Conservation (phyloP, 2,888 invertebrate genomes). For the Orthonychiurus folsomi region DNA sequence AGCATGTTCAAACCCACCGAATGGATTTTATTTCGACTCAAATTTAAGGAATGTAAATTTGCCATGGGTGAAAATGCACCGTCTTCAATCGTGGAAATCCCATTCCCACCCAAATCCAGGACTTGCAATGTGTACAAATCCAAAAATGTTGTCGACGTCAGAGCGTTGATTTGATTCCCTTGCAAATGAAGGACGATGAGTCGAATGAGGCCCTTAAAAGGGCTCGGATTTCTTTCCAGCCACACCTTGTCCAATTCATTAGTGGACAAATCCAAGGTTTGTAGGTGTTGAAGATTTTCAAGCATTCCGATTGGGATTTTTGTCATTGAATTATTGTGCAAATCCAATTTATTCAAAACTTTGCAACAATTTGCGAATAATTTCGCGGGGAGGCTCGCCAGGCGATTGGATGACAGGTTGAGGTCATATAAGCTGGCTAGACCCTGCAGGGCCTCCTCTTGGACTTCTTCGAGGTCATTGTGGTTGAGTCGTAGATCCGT, state of each 20-base stretch:
- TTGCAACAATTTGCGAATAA: constrained; percentile 65
- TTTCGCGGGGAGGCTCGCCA: constrained; percentile 67
- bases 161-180: constrained; percentile 60
- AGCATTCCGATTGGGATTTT: constrained; percentile 66
- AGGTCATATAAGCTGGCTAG: constrained; percentile 59
- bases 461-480: constrained; percentile 60
- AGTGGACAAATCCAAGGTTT: constrained; percentile 59
- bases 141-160: constrained; percentile 63
- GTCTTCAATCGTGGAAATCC: constrained; percentile 55
- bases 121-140: constrained; percentile 66
- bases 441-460: constrained; percentile 64
- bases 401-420: constrained; percentile 68
- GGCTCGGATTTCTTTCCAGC: constrained; percentile 65
- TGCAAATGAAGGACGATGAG: constrained; percentile 66
- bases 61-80: constrained; percentile 65
- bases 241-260: constrained; percentile 69
- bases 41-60: constrained; percentile 65
- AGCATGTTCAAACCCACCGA: constrained; percentile 62
- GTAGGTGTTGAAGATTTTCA: constrained; percentile 60
- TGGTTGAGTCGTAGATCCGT: constrained; percentile 62
- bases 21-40: constrained; percentile 62
- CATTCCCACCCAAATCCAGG: constrained; percentile 63
- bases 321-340: constrained; percentile 67
- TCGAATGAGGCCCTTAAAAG: constrained; percentile 63
- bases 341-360: constrained; percentile 61